A percentile compares a stretch with the other conserved stretches of the same genome.
phyloP scores from a whole-genome alignment of 2,797 vertebrate species.

The Artibeus lituratus region DNA sequence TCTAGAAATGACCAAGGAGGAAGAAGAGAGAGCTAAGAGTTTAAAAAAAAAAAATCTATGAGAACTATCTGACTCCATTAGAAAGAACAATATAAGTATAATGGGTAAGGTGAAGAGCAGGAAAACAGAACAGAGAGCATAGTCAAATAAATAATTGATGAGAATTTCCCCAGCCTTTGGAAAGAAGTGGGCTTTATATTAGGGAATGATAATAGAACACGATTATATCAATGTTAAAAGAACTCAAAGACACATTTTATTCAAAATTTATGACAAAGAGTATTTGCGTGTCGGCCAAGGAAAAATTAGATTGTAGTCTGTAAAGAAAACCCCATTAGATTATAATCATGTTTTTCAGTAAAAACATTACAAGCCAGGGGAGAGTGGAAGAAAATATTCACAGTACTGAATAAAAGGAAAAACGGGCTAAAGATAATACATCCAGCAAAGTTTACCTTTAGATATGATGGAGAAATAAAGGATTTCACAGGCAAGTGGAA shows the following conservation, averaged over 20 bases:
- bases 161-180: background rate
- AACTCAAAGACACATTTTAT: background rate
- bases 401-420: background rate
- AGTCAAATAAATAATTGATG: background rate
- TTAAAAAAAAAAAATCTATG: background rate
- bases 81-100: background rate
- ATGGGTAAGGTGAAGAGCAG: background rate
- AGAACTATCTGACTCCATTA: background rate
- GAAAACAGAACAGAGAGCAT: background rate
- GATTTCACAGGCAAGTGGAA: background rate
- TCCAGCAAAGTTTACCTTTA: background rate
- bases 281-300: background rate
- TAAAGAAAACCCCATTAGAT: background rate
- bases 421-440: background rate
- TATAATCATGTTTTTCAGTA: background rate
- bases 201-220: background rate
- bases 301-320: background rate
- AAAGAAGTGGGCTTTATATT: background rate
- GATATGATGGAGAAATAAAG: background rate
- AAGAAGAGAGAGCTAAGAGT: background rate
- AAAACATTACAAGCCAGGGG: background rate
- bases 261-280: background rate
- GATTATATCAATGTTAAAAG: background rate
- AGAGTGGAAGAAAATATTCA: background rate
- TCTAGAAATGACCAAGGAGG: background rate